These are phyloP conservation scores for Sylvicola fuscatus DNA, from an alignment of 2,888 invertebrate species.

Conservation along the genomic window DNA sequence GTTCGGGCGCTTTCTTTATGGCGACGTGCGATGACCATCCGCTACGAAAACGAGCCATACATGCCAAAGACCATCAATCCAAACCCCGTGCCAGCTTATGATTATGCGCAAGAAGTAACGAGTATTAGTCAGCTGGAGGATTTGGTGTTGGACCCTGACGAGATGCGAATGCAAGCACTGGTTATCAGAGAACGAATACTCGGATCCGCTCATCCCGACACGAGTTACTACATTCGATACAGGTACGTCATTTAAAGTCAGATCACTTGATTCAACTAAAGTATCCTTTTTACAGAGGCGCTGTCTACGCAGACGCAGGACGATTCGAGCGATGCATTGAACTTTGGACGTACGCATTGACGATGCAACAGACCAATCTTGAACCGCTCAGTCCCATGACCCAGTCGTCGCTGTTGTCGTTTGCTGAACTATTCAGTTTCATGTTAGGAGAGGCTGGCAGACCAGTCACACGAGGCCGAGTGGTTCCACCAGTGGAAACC, in stretches of 20 bases:
- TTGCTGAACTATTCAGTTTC: conserved; percentile 85
- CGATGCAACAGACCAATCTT: conserved; percentile 87
- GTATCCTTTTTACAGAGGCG: conserved; percentile 58
- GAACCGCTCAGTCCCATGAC: conserved; percentile 89
- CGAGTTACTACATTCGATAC: conserved; percentile 79
- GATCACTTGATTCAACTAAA: no score
- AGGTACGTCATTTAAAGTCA: background rate
- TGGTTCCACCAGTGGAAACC: conserved; percentile 62
- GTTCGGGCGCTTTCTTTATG: conserved; percentile 72
- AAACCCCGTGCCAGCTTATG: conserved; percentile 68
- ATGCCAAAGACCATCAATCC: conserved; percentile 53
- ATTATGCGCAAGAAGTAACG: conserved; percentile 65
- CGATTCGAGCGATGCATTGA: conserved; percentile 82
- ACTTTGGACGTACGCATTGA: conserved; percentile 91
- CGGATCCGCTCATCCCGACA: conserved; percentile 87
- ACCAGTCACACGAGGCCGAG: conserved; percentile 42
- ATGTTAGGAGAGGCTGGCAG: conserved; percentile 78
- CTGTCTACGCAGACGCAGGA: conserved; percentile 87
- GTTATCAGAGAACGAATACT: conserved; percentile 82
- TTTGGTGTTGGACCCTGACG: conserved; percentile 80
- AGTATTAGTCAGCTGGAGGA: conserved; percentile 63
- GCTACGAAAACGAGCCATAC: conserved; percentile 39
- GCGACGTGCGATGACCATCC: conserved; percentile 79
- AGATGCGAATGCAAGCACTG: conserved; percentile 88
- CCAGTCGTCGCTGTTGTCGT: conserved; percentile 81